Evolutionary conservation across 2,888 invertebrate species (phyloP), one percentile per base, ranked within the genome.

Genomic region (Limnephilus rhombicus): DNA sequence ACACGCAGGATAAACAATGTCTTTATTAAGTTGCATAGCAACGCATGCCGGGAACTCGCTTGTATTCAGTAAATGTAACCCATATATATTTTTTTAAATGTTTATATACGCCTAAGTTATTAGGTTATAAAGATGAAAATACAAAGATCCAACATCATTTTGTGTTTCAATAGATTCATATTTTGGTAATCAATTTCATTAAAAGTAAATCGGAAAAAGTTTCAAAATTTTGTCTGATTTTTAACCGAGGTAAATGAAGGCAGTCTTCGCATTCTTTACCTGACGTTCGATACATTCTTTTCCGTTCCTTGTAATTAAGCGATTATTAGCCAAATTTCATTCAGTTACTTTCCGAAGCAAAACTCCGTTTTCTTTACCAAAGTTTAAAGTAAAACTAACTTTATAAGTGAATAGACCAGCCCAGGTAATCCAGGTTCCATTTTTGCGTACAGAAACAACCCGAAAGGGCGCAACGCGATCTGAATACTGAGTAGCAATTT

Each of bases 401-500:
- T 82, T 34, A 15, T 82, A 34, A 37, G 85, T 85, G 85, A 87
- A 87, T 87, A 87, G 49, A 29, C 53, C 34, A 29, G 12, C 18
- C 41, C 15, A 24, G 68, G 68, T 89, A 91, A 87, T 53, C 82
- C 91, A 31, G 53, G 68, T 88, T 85, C 68, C 88, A 92, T 92
- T 92, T 92, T 92, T 92, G 89, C 86, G 49, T 90, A 90, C 85
- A 68, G 91, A 31, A 29, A 86, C 86, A 49, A 82, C n/a, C 87
- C 90, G 83, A 82, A 88, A 87, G 91, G 90, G 88, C 45, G 85
- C 13, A 15, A 80, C 90, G 92, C 90, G 89, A 68, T 81, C 37
- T 81, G 93, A 93, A 93, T 93, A 91, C 93, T 41, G 85, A 93
- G 91, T 53, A 89, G 90, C 90, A 88, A 90, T 93, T 93, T 93